These are phyloP conservation scores for Bryconaethiops microstoma DNA, from an alignment of 2,797 vertebrate species.

Conservation along the genomic window DNA sequence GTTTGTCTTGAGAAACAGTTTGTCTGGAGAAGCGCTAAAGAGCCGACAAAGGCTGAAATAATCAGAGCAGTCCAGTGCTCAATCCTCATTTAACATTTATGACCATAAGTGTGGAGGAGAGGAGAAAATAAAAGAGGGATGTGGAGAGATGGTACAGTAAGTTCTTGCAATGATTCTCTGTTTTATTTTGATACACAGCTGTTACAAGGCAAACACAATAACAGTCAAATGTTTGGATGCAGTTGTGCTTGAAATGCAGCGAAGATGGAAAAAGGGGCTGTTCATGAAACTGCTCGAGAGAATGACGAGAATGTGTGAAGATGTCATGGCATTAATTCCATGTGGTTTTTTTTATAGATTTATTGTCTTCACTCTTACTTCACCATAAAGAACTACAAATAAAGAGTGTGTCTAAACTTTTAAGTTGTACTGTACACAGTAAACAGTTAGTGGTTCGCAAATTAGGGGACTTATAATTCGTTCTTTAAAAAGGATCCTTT, in stretches of 20 bases:
- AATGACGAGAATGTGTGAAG: no score
- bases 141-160: conserved; percentile 12
- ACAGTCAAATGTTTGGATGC: neutral
- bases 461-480: no score
- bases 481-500: no score
- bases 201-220: neutral
- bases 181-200: neutral
- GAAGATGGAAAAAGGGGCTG: neutral
- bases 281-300: neutral
- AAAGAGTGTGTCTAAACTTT: no score
- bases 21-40: neutral
- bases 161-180: neutral
- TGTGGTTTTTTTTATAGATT: no score
- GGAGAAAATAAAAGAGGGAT: conserved; percentile 9
- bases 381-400: no score
- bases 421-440: no score
- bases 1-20: neutral
- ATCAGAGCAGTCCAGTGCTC: neutral
- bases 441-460: no score
- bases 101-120: conserved; percentile 10
- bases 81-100: conserved; percentile 27
- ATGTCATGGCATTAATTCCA: no score
- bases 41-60: neutral
- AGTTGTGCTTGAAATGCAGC: neutral
- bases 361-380: no score